Base-by-base conservation (phyloP, 2,797 vertebrate genomes). In the Botia kubotai region DNA sequence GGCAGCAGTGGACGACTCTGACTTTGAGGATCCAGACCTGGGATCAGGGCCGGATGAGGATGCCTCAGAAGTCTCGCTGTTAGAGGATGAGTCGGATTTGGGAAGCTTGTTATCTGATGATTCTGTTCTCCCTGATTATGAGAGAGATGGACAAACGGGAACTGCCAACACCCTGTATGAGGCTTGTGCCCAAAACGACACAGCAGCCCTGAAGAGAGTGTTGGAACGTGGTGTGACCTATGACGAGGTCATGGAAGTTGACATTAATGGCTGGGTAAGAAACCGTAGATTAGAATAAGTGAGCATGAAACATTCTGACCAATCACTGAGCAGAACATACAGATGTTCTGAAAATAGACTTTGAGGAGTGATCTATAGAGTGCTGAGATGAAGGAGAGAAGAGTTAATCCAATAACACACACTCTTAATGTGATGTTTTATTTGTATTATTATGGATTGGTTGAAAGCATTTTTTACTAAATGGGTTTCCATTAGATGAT, bases 221-320 rank as follows among this genome's bases (percentile, higher is more conserved):
- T 87, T 98, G 90, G 92, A 94, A 71, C 86, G 65, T 0, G 94
- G 95, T 7, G 91, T 97, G 81, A 94, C 89, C 50, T 86, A 75
- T 3, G 92, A 95, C 0, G 95, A 96, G 80, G 95, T 91, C 81
- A 92, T 88, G 2, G 94, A 96, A 86, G 86, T 93, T 86, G 96
- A 98, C 80, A 57, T 90, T 88, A 97, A 97, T 0, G 92, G 95
- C 79, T 91, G 94, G 95, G 97, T 97, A 91, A 94, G 87, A 80
- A 5, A 33, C 19, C 13, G n/a, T 23, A 29, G 87, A 57, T 72
- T 84, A 6, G 73, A 14, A 60, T 69, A 79, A 53, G 66, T 58
- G 23, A 74, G 12, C 10, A 21, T 23, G 13, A 43, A 2, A 65
- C 16, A 33, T 10, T 33, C 14, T n/a, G 58, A 36, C 46, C 26